phyloP scores from a whole-genome alignment of 2,888 invertebrate species.

The Acleris sparsana region DNA sequence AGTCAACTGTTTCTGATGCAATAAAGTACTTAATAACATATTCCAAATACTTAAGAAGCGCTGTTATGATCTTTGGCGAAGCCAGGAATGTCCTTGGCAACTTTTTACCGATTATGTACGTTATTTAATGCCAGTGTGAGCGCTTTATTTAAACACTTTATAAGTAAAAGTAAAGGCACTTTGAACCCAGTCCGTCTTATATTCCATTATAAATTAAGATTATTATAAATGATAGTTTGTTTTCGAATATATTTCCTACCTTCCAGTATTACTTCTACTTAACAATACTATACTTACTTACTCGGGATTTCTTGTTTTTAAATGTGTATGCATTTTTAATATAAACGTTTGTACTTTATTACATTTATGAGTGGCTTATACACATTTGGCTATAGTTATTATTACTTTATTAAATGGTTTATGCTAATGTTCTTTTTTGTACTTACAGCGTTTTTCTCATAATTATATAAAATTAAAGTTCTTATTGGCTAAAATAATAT shows the following conservation, averaged over 20 bases:
- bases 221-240: constrained; percentile 43
- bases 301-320: constrained; percentile 21
- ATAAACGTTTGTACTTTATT: neutral
- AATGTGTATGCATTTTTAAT: constrained; percentile 29
- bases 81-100: neutral
- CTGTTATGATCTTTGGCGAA: neutral
- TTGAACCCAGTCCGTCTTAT: constrained; percentile 52
- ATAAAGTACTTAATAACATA: constrained; percentile 5
- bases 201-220: constrained; percentile 55
- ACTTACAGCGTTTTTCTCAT: constrained; percentile 73
- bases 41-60: neutral
- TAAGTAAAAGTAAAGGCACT: constrained; percentile 29
- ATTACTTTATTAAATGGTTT: constrained; percentile 49
- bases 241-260: constrained; percentile 37
- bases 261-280: constrained; percentile 33
- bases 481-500: constrained; percentile 56
- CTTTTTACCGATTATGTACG: neutral
- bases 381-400: constrained; percentile 50
- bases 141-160: constrained; percentile 2
- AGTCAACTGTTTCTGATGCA: neutral
- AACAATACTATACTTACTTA: constrained; percentile 17
- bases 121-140: constrained; percentile 1
- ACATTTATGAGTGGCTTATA: constrained; percentile 19
- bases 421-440: constrained; percentile 64
- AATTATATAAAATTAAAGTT: constrained; percentile 65